Evolutionary conservation across 92 coral and sea anemone species (phyloP).

Genomic region (Palythoa heliodiscus): DNA sequence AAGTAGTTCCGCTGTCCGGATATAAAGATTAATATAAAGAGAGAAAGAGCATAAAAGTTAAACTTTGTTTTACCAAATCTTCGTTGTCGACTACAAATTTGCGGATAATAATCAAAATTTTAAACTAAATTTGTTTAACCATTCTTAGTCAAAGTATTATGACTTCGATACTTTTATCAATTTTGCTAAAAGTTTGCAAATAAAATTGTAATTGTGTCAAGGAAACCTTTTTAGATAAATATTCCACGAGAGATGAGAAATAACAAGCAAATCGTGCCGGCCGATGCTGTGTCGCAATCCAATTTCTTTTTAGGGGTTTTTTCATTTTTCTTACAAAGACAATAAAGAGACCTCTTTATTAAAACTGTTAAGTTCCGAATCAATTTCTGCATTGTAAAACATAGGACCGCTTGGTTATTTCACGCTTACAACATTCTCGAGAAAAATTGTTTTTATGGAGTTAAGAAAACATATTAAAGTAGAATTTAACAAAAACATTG

Average conservation of each 20-base stretch:
- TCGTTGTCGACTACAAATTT: constrained; percentile 39
- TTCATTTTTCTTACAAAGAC: background rate
- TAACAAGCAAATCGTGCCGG: background rate
- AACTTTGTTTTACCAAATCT: constrained; percentile 34
- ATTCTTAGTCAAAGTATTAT: constrained; percentile 15
- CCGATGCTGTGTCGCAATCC: background rate
- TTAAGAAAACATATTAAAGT: background rate
- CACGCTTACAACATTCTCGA: background rate
- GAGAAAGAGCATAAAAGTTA: background rate
- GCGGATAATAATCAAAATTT: background rate
- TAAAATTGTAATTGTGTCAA: background rate
- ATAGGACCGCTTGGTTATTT: background rate
- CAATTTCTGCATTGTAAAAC: background rate
- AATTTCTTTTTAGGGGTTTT: no score
- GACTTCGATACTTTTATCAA: background rate
- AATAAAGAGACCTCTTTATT: background rate
- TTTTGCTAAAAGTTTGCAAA: constrained; percentile 32
- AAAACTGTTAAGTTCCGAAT: background rate
- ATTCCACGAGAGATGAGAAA: background rate
- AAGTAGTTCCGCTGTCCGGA: constrained; percentile 10
- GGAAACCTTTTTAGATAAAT: constrained; percentile 16
- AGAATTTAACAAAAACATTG: background rate
- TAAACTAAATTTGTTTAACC: background rate
- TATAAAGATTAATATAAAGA: constrained; percentile 16
- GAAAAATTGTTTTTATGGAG: background rate